These are phyloP conservation scores for Aphidius colemani DNA, from an alignment of 2,888 invertebrate species.

Conservation along the genomic window DNA sequence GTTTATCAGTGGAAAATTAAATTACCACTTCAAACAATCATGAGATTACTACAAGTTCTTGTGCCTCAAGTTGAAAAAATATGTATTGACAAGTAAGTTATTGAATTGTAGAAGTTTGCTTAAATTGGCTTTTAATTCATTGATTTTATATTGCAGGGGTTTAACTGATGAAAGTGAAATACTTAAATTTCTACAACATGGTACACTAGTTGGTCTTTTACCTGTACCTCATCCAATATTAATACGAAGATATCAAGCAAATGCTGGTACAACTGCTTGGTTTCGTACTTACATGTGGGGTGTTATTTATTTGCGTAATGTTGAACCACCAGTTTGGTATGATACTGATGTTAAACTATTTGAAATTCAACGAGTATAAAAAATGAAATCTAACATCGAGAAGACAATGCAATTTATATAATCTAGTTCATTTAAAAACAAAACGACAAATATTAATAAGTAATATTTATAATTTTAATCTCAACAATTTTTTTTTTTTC, in stretches of 20 bases:
- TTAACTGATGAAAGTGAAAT: constrained; percentile 99
- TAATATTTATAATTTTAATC: no score
- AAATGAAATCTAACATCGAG: not conserved
- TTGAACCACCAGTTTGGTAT: constrained; percentile 99
- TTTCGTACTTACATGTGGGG: constrained; percentile 99
- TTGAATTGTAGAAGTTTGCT: not conserved
- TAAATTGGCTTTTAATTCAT: not conserved
- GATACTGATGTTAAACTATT: constrained; percentile 98
- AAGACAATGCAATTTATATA: no score
- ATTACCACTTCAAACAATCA: constrained; percentile 97
- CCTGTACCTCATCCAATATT: constrained; percentile 99
- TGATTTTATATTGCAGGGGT: constrained; percentile 68
- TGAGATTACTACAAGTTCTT: constrained; percentile 95
- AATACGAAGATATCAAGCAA: constrained; percentile 98
- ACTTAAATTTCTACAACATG: constrained; percentile 97
- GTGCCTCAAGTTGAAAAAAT: constrained; percentile 99
- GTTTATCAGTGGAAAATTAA: constrained; percentile 95
- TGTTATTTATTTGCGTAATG: constrained; percentile 96
- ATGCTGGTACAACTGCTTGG: constrained; percentile 98
- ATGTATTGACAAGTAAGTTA: constrained; percentile 75
- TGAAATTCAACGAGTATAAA: constrained; percentile 93
- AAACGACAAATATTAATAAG: no score
- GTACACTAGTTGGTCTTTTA: constrained; percentile 93
- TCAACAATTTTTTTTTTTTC: no score
- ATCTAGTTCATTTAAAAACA: no score